Base-by-base conservation (phyloP, 2,797 vertebrate genomes). In the Bradypodion pumilum region DNA sequence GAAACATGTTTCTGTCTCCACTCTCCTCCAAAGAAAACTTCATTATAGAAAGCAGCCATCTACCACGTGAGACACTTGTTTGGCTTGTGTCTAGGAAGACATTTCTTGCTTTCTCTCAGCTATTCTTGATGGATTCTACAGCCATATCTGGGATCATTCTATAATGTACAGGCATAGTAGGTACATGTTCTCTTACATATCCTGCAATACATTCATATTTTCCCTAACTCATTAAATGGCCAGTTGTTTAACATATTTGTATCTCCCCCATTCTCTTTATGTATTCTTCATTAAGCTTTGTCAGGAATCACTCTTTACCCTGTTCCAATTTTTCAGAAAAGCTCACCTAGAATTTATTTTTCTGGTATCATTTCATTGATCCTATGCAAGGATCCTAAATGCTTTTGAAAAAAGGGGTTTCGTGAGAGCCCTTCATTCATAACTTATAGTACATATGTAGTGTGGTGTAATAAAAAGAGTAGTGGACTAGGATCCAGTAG, bases 221-320 rank as follows among this genome's bases (percentile, higher is more conserved):
- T 25, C 27, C 81, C 63, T 25, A 76, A n/a, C 49, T 80, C 42
- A 27, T 69, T 80, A 35, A 90, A 15, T 5, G 74, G 35, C 62
- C 86, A 56, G 59, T 66, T 15, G 25, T 0, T 29, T 7, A 1
- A 62, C 29, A n/a, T n/a, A 78, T 13, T 69, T 68, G 15, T 59
- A 1, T 7, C n/a, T 78, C 80, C 42, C 29, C 56, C 66, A 0
- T 82, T 66, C 52, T 37, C 37, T 68, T 35, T 37, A 1, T 0
- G 1, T 80, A 81, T 81, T 81, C 66, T 77, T 15, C n/a, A 4
- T 0, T 0, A 9, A 0, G 63, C 2, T 0, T 37, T 59, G 46
- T 68, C 35, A 59, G 46, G 35, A 83, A 83, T 83, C 44, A 83
- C 63, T 68, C 60, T 82, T 9, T 19, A 35, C 68, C 63, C 74